A percentile compares a stretch with the other conserved stretches of the same genome.
Conservation (phyloP, 2,888 invertebrate genomes). For the Holacanthella duospinosa region DNA sequence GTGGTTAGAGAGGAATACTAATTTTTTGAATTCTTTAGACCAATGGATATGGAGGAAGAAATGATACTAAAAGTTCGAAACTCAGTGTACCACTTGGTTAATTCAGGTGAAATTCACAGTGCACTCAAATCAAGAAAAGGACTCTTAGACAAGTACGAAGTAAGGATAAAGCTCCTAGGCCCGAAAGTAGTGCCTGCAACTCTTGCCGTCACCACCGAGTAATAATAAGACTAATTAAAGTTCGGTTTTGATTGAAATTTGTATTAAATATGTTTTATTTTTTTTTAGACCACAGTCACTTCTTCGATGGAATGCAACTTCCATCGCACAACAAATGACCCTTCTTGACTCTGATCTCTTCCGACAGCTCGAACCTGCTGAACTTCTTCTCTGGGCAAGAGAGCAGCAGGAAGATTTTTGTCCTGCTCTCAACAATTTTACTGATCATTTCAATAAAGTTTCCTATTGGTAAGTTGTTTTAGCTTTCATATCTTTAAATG, state of each 20-base stretch:
- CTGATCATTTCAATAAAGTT: conserved; percentile 99
- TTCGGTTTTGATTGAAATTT: too few species aligned
- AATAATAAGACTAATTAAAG: conserved; percentile 30
- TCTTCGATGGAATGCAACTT: conserved; percentile 84
- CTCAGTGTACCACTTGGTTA: conserved; percentile 85
- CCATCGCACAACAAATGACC: conserved; percentile 98
- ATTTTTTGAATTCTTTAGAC: conserved; percentile 46
- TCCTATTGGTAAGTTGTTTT: conserved; percentile 67
- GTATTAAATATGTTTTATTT: background rate
- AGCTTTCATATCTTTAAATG: too few species aligned
- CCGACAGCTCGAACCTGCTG: conserved; percentile 91
- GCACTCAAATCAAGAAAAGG: conserved; percentile 83
- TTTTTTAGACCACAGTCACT: conserved; percentile 51
- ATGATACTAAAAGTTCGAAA: conserved; percentile 75
- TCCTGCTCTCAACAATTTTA: conserved; percentile 91
- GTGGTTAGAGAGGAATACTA: too few species aligned
- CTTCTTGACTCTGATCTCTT: conserved; percentile 88
- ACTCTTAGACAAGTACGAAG: conserved; percentile 70
- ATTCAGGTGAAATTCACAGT: conserved; percentile 80
- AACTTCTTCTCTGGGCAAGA: conserved; percentile 92
- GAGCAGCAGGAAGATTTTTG: conserved; percentile 95
- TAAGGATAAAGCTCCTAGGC: conserved; percentile 49
- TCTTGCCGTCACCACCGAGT: conserved; percentile 49
- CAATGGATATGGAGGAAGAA: conserved; percentile 70
- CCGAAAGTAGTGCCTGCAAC: conserved; percentile 45